These are phyloP conservation scores for Chironex yamaguchii DNA, from an alignment of 30 jellyfish, hydroid and myxozoan genomes.

Conservation along the genomic window DNA sequence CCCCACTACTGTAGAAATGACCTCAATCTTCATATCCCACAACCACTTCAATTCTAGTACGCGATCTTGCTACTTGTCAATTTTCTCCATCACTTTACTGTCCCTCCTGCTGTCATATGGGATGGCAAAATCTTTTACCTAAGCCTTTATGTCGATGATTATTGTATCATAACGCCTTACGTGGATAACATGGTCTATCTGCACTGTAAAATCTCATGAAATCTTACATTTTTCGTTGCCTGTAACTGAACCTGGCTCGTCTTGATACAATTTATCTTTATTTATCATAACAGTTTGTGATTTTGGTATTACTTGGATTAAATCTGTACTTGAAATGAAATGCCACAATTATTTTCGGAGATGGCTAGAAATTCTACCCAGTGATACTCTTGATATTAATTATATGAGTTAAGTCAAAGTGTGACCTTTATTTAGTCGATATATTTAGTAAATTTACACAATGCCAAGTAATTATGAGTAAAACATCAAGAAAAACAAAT, in stretches of 20 bases:
- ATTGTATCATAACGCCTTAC: not conserved
- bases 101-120: not conserved
- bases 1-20: slow-evolving; percentile 13
- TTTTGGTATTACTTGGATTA: no score
- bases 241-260: not conserved
- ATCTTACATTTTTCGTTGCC: not conserved
- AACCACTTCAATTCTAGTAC: slow-evolving; percentile 20
- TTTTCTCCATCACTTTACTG: not conserved
- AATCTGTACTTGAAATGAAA: no score
- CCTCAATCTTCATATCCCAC: slow-evolving; percentile 41
- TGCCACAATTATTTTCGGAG: no score
- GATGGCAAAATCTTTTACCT: not conserved
- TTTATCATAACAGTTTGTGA: no score
- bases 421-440: no score
- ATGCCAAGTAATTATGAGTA: no score
- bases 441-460: no score
- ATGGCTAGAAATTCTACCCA: no score
- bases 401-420: no score
- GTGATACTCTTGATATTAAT: no score
- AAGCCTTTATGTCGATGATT: not conserved
- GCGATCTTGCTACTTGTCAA: not conserved
- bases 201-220: not conserved
- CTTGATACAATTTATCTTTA: no score
- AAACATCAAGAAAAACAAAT: no score
- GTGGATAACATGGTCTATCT: not conserved